These are phyloP conservation scores for Bubo blakistoni DNA, from an alignment of 2,113 vertebrate genomes.

Conservation along the genomic window DNA sequence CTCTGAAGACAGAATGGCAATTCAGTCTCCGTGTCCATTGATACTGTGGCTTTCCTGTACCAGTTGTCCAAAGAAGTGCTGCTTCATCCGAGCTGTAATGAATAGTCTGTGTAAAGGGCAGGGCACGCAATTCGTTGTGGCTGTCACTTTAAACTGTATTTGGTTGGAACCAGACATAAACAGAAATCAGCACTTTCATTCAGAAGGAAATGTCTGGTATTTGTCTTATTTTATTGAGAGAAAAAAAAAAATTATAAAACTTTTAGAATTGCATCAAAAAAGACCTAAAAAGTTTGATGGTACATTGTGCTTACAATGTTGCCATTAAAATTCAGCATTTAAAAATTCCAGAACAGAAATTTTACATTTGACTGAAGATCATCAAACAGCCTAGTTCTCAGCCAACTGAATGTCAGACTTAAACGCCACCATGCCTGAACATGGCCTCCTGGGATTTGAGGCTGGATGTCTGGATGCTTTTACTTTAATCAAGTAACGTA, in stretches of 20 bases:
- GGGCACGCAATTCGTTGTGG: neutral
- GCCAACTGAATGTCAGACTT: neutral
- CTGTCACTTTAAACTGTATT: neutral
- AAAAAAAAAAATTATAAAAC: fast-evolving
- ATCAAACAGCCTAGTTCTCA: neutral
- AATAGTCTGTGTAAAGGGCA: neutral
- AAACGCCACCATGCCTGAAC: neutral
- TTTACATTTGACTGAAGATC: neutral
- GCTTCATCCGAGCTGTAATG: neutral
- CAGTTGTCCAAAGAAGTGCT: neutral
- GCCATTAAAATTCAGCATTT: neutral
- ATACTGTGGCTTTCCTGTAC: neutral
- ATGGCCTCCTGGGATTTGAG: neutral
- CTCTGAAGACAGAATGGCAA: neutral
- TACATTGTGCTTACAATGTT: neutral
- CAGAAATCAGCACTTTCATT: neutral
- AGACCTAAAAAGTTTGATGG: neutral
- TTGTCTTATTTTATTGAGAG: neutral
- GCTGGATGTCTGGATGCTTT: neutral
- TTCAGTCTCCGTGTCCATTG: neutral
- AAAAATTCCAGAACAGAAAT: neutral
- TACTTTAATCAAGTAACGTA: neutral
- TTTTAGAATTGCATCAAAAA: neutral
- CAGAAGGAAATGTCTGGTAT: neutral
- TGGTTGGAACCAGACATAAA: neutral